Evolutionary conservation across 2,113 vertebrate species (phyloP), one percentile per base, ranked within the genome.

Genomic region (Azemiops feae): DNA sequence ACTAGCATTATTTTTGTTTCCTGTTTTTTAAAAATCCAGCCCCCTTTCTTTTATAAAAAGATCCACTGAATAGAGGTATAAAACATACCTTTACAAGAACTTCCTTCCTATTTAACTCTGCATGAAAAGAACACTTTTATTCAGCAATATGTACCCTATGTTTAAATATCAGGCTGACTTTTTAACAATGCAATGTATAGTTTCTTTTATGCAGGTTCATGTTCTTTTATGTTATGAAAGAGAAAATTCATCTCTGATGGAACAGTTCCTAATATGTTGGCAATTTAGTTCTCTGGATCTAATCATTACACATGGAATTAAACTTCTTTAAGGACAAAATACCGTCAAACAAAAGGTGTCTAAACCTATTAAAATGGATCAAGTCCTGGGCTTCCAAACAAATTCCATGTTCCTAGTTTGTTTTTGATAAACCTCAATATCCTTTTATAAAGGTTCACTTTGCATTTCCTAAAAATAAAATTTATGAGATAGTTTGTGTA

Each of bases 291-390:
- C 1, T 85, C 94, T 92, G 27, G 16, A 93, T 94, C 96, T 98
- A 97, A 98, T 97, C 60, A 89, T 95, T 94, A 95, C 94, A 95
- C 96, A 96, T 96, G 96, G 97, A 97, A 98, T 98, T 98, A 98
- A 98, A 98, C 98, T 98, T 98, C 97, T 98, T 98, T 98, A 99
- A 97, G 98, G 98, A 97, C 93, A 97, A 97, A 98, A 98, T 98
- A 98, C 98, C 98, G 98, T 10, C 98, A 98, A 97, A 97, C 97
- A 97, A 97, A 98, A 96, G 96, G 89, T 97, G 97, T 97, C 97
- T 97, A 98, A 98, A 98, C 96, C 98, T 94, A 94, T 96, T 97
- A 97, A 97, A 98, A 97, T 92, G 97, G 96, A 97, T 96, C 97
- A 96, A 97, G 97, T 96, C 94, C 97, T 94, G 96, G 7, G 96